Evolutionary conservation across 2,797 vertebrate species (phyloP), one percentile per base, ranked within the genome.

Genomic region (Parotocinclus haroldoi): DNA sequence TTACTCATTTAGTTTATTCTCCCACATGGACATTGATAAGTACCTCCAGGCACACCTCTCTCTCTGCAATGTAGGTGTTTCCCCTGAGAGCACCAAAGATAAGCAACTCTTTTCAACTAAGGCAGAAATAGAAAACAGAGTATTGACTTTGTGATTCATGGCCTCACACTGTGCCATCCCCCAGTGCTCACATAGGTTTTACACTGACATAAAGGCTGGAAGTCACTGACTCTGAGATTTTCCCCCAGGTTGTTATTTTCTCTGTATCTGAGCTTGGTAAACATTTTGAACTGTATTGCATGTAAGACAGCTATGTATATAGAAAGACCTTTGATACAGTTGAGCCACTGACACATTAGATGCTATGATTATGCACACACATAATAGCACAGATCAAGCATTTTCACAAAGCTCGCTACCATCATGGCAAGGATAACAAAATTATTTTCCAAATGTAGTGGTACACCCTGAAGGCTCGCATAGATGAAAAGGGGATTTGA

Each of bases 81-180:
- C 59, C 63, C 45, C 40, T 53, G 18, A 27, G 48, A 40, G 17
- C 54, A 55, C 58, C 65, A 67, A 62, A 68, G 52, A 68, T 64
- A 71, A 68, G 36, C 37, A 64, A 48, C 53, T 51, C 61, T 66
- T 72, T 68, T 66, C 53, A 62, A 67, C 66, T 58, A 48, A 66
- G 58, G 64, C 46, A 65, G 42, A 5, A 40, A 62, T 60, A 68
- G 27, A 71, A 63, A 77, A 69, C 54, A 62, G 17, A 49, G 61
- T 74, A 77, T 66, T 66, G 69, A 72, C 66, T 70, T 69, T 38
- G 54, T 71, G 72, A 77, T 74, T 74, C 72, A 74, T 60, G 68
- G 51, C 63, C 61, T 72, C 59, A 50, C 52, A 63, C 53, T 44
- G 60, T 60, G 44, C 18, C 27, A 46, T 44, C 64, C 37, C 61